Percentiles rank a stretch among this genome's conserved stretches.
Evolutionary conservation across 2,888 invertebrate species (phyloP).

Genomic region (Neoitamus cyanurus): DNA sequence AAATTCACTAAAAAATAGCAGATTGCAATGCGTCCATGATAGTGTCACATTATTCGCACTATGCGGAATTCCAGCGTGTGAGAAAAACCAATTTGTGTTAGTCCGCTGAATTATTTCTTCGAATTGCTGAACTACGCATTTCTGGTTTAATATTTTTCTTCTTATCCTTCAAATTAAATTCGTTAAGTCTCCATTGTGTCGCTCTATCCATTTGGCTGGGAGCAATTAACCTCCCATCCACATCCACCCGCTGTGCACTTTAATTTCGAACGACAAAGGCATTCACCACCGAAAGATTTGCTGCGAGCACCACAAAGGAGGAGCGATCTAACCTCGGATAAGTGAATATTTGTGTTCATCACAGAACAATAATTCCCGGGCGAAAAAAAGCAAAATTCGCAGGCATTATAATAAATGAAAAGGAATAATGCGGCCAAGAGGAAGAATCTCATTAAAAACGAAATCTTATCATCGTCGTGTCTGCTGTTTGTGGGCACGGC

Average conservation of each 20-base stretch:
- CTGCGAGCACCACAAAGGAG: background rate
- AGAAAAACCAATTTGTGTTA: background rate
- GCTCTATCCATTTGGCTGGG: background rate
- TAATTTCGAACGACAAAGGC: background rate
- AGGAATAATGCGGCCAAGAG: constrained; percentile 32
- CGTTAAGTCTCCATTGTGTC: background rate
- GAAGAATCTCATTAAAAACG: constrained; percentile 44
- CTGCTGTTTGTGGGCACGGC: constrained; percentile 20
- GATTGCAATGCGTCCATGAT: no score
- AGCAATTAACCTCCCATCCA: background rate
- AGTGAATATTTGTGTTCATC: constrained; percentile 41
- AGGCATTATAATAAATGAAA: constrained; percentile 32
- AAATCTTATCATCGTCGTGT: constrained; percentile 29
- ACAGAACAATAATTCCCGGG: constrained; percentile 25
- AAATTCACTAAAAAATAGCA: no score
- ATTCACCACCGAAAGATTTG: background rate
- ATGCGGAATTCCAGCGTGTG: no score
- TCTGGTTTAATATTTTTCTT: background rate
- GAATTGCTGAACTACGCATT: background rate
- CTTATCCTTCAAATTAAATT: background rate
- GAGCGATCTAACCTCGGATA: constrained; percentile 20
- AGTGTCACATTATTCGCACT: no score
- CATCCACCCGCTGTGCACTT: background rate
- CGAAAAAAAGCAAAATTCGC: constrained; percentile 26
- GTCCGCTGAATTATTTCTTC: background rate